Conservation (phyloP, 2,797 vertebrate genomes). For the Aphelocoma californica region DNA sequence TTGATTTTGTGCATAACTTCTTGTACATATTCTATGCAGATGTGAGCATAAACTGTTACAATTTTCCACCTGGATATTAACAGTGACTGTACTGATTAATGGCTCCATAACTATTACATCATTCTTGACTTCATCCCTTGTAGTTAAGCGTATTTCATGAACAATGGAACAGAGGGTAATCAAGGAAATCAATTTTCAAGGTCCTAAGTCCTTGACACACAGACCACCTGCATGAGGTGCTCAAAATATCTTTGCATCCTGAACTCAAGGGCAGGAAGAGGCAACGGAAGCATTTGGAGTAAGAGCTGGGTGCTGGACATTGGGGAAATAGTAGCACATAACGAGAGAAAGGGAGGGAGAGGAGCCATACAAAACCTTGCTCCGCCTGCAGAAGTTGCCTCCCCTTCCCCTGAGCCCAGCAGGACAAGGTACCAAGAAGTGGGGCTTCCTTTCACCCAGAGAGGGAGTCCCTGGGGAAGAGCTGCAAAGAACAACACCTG, state of each 20-base stretch:
- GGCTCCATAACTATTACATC: conserved; percentile 23
- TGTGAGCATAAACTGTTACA: conserved; percentile 22
- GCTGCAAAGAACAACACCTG: background rate
- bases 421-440: background rate
- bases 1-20: conserved; percentile 29
- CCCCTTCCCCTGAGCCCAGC: background rate
- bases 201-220: background rate
- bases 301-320: background rate
- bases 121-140: background rate
- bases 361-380: background rate
- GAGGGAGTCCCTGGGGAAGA: background rate
- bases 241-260: background rate
- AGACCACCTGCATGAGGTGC: background rate
- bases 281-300: background rate
- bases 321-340: background rate
- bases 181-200: background rate
- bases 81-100: conserved; percentile 23
- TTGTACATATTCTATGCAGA: conserved; percentile 2
- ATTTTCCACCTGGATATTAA: conserved; percentile 54
- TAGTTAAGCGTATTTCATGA: background rate
- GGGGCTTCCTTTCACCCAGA: background rate
- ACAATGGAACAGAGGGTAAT: background rate
- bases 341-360: background rate
- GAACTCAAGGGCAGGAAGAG: background rate
- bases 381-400: background rate